Conservation (phyloP, 2,113 vertebrate genomes). For the Nyctibius bracteatus region DNA sequence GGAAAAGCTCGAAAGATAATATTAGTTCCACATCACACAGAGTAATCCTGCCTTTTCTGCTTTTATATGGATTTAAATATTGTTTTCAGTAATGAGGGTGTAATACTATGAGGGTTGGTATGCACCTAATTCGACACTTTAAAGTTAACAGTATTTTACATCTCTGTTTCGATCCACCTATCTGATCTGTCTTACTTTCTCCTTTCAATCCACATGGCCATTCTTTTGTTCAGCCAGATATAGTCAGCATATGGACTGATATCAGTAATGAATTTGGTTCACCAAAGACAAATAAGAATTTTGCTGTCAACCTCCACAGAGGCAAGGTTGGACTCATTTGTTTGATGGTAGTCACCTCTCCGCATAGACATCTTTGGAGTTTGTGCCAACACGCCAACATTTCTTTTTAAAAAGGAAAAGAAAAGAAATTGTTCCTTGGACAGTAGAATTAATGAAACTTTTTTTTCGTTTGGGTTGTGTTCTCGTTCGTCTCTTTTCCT, state of each 20-base stretch:
- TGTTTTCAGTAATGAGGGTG: background rate
- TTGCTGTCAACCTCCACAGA: background rate
- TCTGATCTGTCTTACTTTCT: background rate
- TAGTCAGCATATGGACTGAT: background rate
- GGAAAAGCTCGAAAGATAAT: conserved; percentile 30
- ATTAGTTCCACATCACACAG: conserved; percentile 22
- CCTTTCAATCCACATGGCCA: background rate
- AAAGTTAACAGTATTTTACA: background rate
- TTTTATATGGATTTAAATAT: conserved; percentile 9
- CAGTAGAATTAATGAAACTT: background rate
- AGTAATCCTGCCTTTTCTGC: conserved; percentile 22
- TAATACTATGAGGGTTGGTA: background rate
- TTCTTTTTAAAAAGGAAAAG: background rate
- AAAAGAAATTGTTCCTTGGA: background rate
- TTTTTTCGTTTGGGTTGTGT: background rate
- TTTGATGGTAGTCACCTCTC: background rate
- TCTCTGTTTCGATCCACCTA: background rate
- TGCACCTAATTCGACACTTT: background rate
- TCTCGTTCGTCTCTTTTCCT: background rate
- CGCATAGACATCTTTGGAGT: background rate
- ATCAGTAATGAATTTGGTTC: background rate
- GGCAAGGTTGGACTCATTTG: background rate
- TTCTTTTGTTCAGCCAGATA: background rate
- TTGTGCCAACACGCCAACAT: background rate
- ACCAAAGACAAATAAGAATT: background rate